Conservation (phyloP, 2,888 invertebrate species). For the Eulithis prunata region DNA sequence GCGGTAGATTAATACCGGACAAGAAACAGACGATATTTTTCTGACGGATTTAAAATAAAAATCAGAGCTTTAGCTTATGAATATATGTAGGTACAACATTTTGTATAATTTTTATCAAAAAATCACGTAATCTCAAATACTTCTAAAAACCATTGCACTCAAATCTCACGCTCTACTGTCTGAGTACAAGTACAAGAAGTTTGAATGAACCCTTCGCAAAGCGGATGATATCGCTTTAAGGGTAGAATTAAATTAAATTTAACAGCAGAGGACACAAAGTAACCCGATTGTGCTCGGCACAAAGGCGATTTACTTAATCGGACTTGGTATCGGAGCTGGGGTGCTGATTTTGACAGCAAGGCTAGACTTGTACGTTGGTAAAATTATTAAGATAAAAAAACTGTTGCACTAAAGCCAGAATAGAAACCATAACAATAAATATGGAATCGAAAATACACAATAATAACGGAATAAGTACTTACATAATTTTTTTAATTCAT, state of each 20-base stretch:
- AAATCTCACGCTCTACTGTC: background rate
- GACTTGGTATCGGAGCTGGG: conserved; percentile 56
- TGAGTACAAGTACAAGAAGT: conserved; percentile 11
- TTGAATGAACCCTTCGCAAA: conserved; percentile 35
- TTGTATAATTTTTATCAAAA: too few relatives aligned
- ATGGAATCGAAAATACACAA: too few relatives aligned
- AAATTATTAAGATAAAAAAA: background rate
- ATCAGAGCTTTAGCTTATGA: background rate
- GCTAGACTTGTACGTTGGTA: background rate
- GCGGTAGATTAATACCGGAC: conserved; percentile 63
- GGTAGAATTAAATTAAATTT: conserved; percentile 40
- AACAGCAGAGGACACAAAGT: conserved; percentile 44
- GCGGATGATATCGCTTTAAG: conserved; percentile 29
- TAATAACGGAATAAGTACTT: too few relatives aligned
- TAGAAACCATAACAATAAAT: too few relatives aligned
- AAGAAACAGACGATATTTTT: conserved; percentile 51
- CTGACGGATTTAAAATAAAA: conserved; percentile 42
- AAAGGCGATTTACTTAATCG: conserved; percentile 69
- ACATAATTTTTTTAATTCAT: too few relatives aligned
- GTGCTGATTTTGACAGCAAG: background rate
- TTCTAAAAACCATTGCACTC: background rate
- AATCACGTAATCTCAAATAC: too few relatives aligned
- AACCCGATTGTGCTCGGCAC: conserved; percentile 52
- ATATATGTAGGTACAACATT: background rate
- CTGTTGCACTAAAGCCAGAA: too few relatives aligned